phyloP scores from a whole-genome alignment of 2,888 invertebrate species.

The Eucera pruinosa region DNA sequence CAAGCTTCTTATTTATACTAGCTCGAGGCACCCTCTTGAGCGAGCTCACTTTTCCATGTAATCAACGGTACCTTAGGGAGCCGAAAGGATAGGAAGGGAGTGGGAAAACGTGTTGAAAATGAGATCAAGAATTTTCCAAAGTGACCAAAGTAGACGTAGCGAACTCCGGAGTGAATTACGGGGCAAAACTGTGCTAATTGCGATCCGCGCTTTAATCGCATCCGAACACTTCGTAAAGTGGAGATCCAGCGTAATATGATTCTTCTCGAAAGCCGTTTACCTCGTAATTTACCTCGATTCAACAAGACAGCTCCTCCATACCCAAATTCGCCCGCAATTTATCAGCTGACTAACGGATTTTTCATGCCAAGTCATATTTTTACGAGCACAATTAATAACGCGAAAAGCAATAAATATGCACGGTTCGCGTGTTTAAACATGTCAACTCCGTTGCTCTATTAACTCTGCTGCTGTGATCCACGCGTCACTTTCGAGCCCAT shows the following conservation, averaged over 20 bases:
- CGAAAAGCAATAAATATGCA: too few relatives aligned
- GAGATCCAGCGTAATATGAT: constrained; percentile 22
- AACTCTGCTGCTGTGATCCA: too few relatives aligned
- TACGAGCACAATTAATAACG: too few relatives aligned
- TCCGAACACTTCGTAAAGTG: constrained; percentile 10
- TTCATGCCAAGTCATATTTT: too few relatives aligned
- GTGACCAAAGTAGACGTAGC: constrained; percentile 18
- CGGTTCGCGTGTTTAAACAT: too few relatives aligned
- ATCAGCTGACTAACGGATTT: too few relatives aligned
- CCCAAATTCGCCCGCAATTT: background rate
- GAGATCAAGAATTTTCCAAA: constrained; percentile 43
- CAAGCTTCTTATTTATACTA: constrained; percentile 26
- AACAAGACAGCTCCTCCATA: background rate
- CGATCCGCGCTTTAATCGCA: constrained; percentile 23
- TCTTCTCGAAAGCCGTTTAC: constrained; percentile 8
- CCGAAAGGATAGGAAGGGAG: background rate
- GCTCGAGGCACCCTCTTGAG: background rate
- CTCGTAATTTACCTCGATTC: background rate
- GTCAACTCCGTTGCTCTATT: too few relatives aligned
- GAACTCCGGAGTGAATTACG: constrained; percentile 29
- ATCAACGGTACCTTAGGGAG: constrained; percentile 17
- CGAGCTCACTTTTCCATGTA: constrained; percentile 9
- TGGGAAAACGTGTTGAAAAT: constrained; percentile 9
- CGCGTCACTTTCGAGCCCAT: too few relatives aligned
- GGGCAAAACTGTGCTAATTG: constrained; percentile 39